Conservation (phyloP, 2,113 vertebrate species). For the Caracal caracal region DNA sequence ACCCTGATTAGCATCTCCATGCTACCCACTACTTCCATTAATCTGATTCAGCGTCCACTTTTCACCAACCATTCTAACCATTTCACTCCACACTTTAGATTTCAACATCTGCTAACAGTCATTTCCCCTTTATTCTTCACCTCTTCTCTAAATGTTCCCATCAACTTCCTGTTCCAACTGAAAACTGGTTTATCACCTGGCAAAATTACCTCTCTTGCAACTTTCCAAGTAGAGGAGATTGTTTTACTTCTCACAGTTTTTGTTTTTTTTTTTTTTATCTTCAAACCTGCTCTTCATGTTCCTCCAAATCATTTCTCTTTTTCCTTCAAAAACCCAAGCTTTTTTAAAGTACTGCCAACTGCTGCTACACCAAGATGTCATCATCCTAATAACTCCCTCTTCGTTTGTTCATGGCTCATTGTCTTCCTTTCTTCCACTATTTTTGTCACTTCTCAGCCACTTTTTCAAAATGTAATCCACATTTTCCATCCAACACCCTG, state of each 20-base stretch:
- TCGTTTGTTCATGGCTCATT: conserved; percentile 5
- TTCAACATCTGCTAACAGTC: not conserved
- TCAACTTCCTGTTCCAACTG: conserved; percentile 40
- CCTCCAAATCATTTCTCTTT: conserved; percentile 27
- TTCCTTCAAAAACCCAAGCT: not conserved
- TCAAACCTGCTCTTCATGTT: not conserved
- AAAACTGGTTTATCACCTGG: not conserved
- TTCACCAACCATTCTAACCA: not conserved
- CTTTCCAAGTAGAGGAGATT: not conserved
- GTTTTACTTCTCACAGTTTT: not conserved
- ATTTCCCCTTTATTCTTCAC: conserved; percentile 17
- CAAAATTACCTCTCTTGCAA: conserved; percentile 13
- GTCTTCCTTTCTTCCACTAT: not conserved
- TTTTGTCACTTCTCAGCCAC: not conserved
- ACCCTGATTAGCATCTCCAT: not conserved
- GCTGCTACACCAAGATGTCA: not conserved
- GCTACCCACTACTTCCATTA: not conserved
- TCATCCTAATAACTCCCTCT: not conserved
- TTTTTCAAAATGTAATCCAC: not conserved
- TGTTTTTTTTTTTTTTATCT: conserved; percentile 1
- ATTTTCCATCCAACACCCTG: not conserved
- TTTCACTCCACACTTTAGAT: conserved; percentile 6
- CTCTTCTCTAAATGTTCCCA: conserved; percentile 28
- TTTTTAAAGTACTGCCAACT: conserved; percentile 12
- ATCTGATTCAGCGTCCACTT: not conserved